Percentiles rank a stretch among this genome's conserved stretches.
Conservation (phyloP, 2,113 vertebrate species). For the Reinhardtius hippoglossoides region DNA sequence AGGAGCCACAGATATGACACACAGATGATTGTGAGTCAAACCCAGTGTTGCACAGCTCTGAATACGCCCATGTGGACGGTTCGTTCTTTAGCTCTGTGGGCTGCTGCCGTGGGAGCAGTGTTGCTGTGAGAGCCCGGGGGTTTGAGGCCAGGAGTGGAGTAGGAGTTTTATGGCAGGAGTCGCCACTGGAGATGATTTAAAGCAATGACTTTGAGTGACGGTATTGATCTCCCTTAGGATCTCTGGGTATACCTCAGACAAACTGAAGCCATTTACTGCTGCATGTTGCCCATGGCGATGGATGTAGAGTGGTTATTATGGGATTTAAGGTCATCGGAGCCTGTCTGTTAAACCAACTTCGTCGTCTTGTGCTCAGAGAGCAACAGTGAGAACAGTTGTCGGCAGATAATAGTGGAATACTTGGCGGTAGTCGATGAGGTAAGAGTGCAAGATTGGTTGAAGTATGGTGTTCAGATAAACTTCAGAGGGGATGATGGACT, state of each 20-base stretch:
- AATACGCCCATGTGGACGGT: conserved; percentile 4
- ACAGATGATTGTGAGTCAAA: conserved; percentile 7
- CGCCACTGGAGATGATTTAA: conserved; percentile 47
- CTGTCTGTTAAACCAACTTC: conserved; percentile 62
- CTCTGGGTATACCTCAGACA: conserved; percentile 62
- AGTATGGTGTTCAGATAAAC: background rate
- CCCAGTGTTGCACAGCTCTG: background rate
- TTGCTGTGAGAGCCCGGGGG: conserved; percentile 23
- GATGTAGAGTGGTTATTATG: conserved; percentile 62
- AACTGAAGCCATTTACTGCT: conserved; percentile 65
- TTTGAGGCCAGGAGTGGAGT: conserved; percentile 26
- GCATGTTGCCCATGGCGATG: conserved; percentile 61
- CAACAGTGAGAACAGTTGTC: conserved; percentile 44
- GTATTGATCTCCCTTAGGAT: conserved; percentile 67
- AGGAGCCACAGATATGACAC: conserved; percentile 11
- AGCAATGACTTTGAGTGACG: conserved; percentile 61
- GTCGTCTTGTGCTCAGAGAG: conserved; percentile 33
- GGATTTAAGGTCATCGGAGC: conserved; percentile 64
- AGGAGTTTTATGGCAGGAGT: conserved; percentile 54
- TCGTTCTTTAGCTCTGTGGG: conserved; percentile 22
- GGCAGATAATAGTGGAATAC: conserved; percentile 34
- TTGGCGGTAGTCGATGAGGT: conserved; percentile 15
- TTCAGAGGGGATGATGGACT: conserved; percentile 11
- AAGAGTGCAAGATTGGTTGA: background rate
- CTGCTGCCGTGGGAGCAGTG: conserved; percentile 32